Conservation (phyloP, 2,888 invertebrate species). For the Panopea generosa region DNA sequence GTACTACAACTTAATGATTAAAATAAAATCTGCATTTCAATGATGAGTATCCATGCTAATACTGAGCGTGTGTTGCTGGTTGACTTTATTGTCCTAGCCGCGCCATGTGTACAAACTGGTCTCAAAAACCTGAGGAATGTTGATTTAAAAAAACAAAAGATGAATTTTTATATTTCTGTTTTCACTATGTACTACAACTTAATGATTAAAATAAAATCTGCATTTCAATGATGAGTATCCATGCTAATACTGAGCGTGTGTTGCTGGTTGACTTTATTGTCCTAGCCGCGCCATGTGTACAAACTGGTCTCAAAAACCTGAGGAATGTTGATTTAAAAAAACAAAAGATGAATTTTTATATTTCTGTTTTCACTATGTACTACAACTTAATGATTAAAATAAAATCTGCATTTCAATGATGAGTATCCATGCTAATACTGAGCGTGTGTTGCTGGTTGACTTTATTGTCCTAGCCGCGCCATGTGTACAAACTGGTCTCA, state of each 20-base stretch:
- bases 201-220: neutral
- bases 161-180: slow-evolving; percentile 13
- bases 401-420: slow-evolving; percentile 73
- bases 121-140: slow-evolving; percentile 18
- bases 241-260: slow-evolving; percentile 34
- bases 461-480: slow-evolving; percentile 12
- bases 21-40: slow-evolving; percentile 26
- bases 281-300: slow-evolving; percentile 25
- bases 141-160: neutral
- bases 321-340: no score
- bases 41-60: slow-evolving; percentile 81
- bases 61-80: slow-evolving; percentile 72
- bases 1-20: neutral
- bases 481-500: slow-evolving; percentile 5
- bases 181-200: neutral
- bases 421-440: slow-evolving; percentile 80
- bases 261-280: slow-evolving; percentile 28
- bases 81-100: slow-evolving; percentile 20
- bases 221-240: slow-evolving; percentile 22
- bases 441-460: slow-evolving; percentile 67
- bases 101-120: slow-evolving; percentile 10
- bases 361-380: no score
- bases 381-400: no score
- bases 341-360: no score
- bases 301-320: slow-evolving; percentile 8